phyloP scores from a whole-genome alignment of 1,140 invertebrate species.

The Leptonema lineaticorne region DNA sequence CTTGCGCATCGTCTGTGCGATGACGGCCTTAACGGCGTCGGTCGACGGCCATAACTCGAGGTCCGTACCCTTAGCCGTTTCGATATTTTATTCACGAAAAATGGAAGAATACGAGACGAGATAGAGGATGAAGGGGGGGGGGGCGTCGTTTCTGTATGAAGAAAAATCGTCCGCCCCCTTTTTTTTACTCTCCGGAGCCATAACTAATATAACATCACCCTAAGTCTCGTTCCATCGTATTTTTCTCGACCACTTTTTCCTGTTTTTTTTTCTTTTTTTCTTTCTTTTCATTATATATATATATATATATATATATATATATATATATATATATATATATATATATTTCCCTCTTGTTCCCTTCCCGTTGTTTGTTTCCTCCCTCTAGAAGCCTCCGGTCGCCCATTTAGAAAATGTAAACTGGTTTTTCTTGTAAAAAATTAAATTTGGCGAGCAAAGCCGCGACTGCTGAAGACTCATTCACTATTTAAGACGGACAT shows the following conservation, averaged over 20 bases:
- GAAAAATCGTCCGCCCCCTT: constrained; percentile 20
- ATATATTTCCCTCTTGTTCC: no score
- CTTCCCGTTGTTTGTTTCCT: not conserved
- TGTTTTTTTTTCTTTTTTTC: no score
- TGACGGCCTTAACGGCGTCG: no score
- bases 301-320: no score
- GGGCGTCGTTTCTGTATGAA: not conserved
- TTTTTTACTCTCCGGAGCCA: no score
- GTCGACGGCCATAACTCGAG: no score
- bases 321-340: no score
- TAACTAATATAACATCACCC: no score
- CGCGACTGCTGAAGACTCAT: constrained; percentile 37
- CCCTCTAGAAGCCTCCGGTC: not conserved
- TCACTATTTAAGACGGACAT: constrained; percentile 40
- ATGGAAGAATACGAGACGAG: not conserved
- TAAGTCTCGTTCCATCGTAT: no score
- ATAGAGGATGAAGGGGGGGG: not conserved
- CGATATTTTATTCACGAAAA: constrained; percentile 25
- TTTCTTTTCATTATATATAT: no score
- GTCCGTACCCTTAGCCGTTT: not conserved
- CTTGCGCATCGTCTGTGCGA: no score
- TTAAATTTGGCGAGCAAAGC: constrained; percentile 36
- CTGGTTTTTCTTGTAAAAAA: constrained; percentile 41
- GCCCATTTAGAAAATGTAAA: constrained; percentile 36
- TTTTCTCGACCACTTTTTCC: no score